Evolutionary conservation across 2,888 invertebrate genomes (phyloP), one percentile per base, ranked within the genome.

Genomic region (Strigamia transsilvanica): DNA sequence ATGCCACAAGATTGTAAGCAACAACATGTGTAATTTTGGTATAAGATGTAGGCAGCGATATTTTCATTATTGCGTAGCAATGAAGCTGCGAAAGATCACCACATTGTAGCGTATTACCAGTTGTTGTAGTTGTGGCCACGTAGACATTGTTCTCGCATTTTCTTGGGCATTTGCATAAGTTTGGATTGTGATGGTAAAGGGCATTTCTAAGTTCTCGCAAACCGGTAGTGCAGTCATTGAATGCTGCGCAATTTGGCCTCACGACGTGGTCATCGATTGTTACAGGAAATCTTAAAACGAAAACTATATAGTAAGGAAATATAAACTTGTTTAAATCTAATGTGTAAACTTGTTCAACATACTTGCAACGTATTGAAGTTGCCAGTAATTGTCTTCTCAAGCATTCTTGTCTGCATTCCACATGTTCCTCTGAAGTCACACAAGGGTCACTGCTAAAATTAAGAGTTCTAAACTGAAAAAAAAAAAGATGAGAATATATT

Each of bases 321-420:
- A 6, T 66, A 12, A 27, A 27, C 3, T 1, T 27, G 27, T 3
- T 27, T 27, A 27, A 27, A 27, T 27, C 27, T n/a, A 21, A 66
- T 12, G 23, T 66, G 21, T 23, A 21, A 21, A n/a, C 18, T 21
- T 66, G 4, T 23, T 12, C 12, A 21, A 66, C 23, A 66, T 66
- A 66, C 61, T 21, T 66, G 61, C 61, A 66, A 66, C 21, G 18
- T n/a, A 66, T 66, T 21, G n/a, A 6, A 23, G 61, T 23, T 21
- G 61, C 12, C 21, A 21, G 23, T 12, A 66, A 12, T 23, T 21
- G 18, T 23, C 12, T 66, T 21, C 18, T 21, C 21, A 66, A 23
- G 23, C 61, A 66, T 66, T 66, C 23, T 66, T 66, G 61, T 23
- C 61, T 66, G 61, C 61, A 66, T 23, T 66, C 6, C 3, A 21